phyloP scores from a whole-genome alignment of 2,797 vertebrate species.

The Phataginus tricuspis region DNA sequence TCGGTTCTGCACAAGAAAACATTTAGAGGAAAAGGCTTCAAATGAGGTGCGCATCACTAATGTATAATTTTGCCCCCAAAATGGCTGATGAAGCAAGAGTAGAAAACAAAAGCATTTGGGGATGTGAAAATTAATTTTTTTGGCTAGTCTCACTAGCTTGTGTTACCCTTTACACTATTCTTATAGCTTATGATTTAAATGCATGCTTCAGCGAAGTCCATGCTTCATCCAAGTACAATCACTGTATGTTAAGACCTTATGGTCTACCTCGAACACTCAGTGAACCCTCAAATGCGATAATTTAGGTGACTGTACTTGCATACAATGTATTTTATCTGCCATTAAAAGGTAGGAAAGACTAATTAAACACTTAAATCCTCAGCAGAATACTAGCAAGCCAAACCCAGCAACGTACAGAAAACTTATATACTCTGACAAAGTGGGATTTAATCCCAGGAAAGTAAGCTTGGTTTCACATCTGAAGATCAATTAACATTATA shows the following conservation, averaged over 20 bases:
- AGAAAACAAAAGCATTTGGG: slow-evolving; percentile 13
- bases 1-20: neutral
- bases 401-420: neutral
- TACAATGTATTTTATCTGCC: neutral
- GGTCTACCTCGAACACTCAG: neutral
- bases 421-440: neutral
- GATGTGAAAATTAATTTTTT: slow-evolving; percentile 17
- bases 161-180: neutral
- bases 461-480: neutral
- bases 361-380: neutral
- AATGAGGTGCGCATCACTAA: neutral
- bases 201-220: neutral
- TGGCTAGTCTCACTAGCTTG: neutral
- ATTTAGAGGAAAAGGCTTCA: neutral
- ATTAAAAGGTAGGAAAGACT: neutral
- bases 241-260: neutral
- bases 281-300: neutral
- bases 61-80: slow-evolving; percentile 9
- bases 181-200: neutral
- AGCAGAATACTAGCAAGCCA: neutral
- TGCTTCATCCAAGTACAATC: neutral
- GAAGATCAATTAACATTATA: neutral
- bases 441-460: neutral
- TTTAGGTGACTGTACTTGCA: neutral
- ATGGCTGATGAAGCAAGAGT: neutral